Evolutionary conservation across 2,797 vertebrate species (phyloP).

Genomic region (Dendrocincla tyrannina): DNA sequence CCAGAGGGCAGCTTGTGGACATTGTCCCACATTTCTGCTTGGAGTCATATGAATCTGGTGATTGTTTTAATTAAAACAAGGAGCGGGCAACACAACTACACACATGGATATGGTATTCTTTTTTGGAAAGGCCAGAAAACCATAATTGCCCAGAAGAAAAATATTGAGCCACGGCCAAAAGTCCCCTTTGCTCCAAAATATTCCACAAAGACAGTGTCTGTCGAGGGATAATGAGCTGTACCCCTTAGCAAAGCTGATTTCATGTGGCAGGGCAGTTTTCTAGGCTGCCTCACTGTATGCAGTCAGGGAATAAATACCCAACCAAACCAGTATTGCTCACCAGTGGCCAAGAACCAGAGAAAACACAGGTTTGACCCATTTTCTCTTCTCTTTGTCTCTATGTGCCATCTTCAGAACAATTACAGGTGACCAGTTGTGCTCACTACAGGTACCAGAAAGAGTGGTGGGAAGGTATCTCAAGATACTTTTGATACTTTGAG

Average conservation of each 20-base stretch:
- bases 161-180: not conserved
- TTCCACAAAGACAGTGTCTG: not conserved
- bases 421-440: constrained; percentile 9
- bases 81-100: constrained; percentile 28
- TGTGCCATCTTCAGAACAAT: not conserved
- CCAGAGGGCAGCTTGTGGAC: not conserved
- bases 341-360: not conserved
- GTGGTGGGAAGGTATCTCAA: not conserved
- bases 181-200: not conserved
- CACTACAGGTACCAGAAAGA: not conserved
- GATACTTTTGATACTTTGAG: not conserved
- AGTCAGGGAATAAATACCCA: not conserved
- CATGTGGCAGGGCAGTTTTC: not conserved
- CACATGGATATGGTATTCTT: not conserved
- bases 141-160: constrained; percentile 35
- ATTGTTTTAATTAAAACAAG: constrained; percentile 31
- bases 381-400: not conserved
- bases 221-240: not conserved
- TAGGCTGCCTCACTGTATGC: not conserved
- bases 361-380: not conserved
- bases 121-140: constrained; percentile 56
- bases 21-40: constrained; percentile 26
- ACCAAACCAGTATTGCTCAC: not conserved
- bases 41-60: constrained; percentile 43
- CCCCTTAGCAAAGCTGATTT: not conserved